A percentile compares a stretch with the other conserved stretches of the same genome.
Evolutionary conservation across 2,888 invertebrate genomes (phyloP).

Genomic region (Euzophera pinguis): DNA sequence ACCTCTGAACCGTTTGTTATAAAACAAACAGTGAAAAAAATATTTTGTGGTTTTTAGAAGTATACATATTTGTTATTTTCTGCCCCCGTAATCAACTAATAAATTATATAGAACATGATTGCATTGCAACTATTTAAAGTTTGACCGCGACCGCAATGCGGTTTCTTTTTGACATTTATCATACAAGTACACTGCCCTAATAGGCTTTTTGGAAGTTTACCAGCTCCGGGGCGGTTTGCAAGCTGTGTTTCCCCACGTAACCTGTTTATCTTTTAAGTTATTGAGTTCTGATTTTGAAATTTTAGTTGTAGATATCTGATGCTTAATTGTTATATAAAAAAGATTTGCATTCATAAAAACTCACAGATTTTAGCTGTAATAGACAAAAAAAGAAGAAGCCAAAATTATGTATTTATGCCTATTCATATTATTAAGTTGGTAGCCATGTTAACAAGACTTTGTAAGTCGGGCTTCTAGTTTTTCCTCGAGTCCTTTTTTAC

Average conservation of each 20-base stretch:
- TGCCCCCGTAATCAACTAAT: too few relatives aligned
- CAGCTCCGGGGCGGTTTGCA: conserved; percentile 32
- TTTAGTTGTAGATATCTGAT: too few relatives aligned
- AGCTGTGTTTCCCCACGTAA: neutral
- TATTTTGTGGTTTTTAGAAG: too few relatives aligned
- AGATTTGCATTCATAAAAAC: too few relatives aligned
- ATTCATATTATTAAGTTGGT: neutral
- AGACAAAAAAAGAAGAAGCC: too few relatives aligned
- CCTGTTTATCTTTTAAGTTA: neutral
- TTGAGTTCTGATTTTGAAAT: neutral
- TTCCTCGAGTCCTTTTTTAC: neutral
- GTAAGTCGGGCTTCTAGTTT: neutral
- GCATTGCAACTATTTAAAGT: neutral
- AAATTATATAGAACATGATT: too few relatives aligned
- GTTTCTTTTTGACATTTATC: conserved; percentile 70
- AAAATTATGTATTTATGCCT: neutral
- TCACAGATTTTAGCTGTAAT: too few relatives aligned
- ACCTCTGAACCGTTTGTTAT: too few relatives aligned
- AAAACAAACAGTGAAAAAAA: too few relatives aligned
- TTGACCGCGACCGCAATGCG: conserved; percentile 56
- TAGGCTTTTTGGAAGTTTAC: conserved; percentile 74
- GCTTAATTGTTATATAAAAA: too few relatives aligned
- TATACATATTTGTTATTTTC: too few relatives aligned
- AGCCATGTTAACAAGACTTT: neutral
- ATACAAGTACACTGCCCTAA: conserved; percentile 51